Evolutionary conservation across 1,140 invertebrate genomes (phyloP).

Genomic region (Lethrus apterus): DNA sequence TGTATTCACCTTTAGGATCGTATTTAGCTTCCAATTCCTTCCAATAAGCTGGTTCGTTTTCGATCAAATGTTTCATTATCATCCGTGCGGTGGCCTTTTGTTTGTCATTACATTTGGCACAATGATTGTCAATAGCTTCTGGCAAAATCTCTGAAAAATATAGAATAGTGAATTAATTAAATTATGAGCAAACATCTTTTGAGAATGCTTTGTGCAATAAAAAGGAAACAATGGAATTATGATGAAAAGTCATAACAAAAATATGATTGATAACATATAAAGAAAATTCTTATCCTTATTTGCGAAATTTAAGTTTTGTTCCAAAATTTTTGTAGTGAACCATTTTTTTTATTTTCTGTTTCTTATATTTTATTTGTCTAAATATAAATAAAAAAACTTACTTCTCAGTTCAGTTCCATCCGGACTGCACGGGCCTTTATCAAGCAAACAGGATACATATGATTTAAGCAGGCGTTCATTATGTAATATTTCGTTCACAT

Average conservation of each 20-base stretch:
- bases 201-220: too few species aligned
- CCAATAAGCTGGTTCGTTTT: constrained; percentile 48
- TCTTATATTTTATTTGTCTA: too few species aligned
- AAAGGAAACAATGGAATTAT: too few species aligned
- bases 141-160: constrained; percentile 50
- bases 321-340: too few species aligned
- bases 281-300: too few species aligned
- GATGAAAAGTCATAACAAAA: too few species aligned
- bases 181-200: too few species aligned
- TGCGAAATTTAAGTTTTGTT: too few species aligned
- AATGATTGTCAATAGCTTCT: constrained; percentile 58
- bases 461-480: constrained; percentile 57
- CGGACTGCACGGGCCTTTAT: constrained; percentile 57
- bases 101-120: constrained; percentile 57
- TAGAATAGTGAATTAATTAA: too few species aligned
- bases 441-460: constrained; percentile 61
- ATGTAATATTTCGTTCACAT: constrained; percentile 58
- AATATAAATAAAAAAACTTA: too few species aligned
- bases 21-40: constrained; percentile 49
- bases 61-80: constrained; percentile 52
- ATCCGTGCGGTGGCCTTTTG: constrained; percentile 56
- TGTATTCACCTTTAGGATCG: constrained; percentile 48
- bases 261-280: too few species aligned
- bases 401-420: constrained; percentile 64
- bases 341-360: too few species aligned